These are phyloP conservation scores for Caenorhabditis afra DNA, from an alignment of 2,888 invertebrate species.

Conservation along the genomic window DNA sequence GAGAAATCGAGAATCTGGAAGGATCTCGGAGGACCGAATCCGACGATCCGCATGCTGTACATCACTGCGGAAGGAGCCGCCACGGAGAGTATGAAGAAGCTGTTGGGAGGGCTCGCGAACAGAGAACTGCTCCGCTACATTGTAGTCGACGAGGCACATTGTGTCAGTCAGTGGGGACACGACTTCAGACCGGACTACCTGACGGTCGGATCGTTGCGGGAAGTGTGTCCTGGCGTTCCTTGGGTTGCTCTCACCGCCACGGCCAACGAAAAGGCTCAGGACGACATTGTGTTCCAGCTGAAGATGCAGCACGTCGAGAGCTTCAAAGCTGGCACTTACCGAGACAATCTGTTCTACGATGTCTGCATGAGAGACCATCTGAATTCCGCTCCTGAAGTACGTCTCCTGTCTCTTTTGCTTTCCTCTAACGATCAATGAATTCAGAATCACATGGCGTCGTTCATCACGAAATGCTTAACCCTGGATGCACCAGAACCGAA, in stretches of 20 bases:
- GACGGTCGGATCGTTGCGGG: conserved; percentile 87
- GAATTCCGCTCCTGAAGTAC: conserved; percentile 70
- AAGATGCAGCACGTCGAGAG: conserved; percentile 84
- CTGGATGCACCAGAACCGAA: conserved; percentile 11
- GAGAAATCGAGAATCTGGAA: conserved; percentile 88
- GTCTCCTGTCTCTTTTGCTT: neutral
- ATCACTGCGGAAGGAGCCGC: conserved; percentile 97
- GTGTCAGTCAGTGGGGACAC: conserved; percentile 99
- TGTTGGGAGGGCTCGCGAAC: conserved; percentile 30
- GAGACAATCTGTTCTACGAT: conserved; percentile 95
- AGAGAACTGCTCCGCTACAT: conserved; percentile 90
- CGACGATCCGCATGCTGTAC: conserved; percentile 90
- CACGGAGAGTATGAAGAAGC: conserved; percentile 83
- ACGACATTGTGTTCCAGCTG: conserved; percentile 89
- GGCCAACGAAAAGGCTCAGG: conserved; percentile 88
- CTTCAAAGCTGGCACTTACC: conserved; percentile 87
- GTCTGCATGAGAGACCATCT: conserved; percentile 91
- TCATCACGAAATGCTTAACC: conserved; percentile 64
- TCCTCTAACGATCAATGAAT: neutral
- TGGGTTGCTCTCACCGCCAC: conserved; percentile 92
- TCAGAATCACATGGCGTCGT: conserved; percentile 83
- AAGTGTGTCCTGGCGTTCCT: conserved; percentile 84
- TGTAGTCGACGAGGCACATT: conserved; percentile 97
- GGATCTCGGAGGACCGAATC: conserved; percentile 81
- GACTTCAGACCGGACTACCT: conserved; percentile 96